phyloP scores from a whole-genome alignment of 2,113 vertebrate species.

The Ammodytes marinus region DNA sequence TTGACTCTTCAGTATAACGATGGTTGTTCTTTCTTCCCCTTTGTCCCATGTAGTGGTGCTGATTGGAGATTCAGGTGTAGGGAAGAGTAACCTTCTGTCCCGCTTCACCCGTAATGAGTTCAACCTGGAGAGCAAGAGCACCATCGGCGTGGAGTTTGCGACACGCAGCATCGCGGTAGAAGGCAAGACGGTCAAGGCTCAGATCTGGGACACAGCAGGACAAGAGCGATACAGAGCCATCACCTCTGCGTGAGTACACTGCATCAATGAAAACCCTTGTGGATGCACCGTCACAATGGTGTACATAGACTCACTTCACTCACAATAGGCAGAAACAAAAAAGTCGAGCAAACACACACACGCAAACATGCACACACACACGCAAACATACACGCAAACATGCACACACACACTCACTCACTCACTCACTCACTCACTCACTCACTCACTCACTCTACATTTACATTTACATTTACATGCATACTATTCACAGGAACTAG shows the following conservation, averaged over 20 bases:
- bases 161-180: conserved; percentile 91
- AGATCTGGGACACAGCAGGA: conserved; percentile 92
- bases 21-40: not conserved
- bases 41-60: conserved; percentile 84
- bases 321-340: not conserved
- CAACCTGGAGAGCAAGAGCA: conserved; percentile 91
- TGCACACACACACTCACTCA: not conserved
- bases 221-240: conserved; percentile 92
- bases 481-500: not conserved
- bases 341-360: not conserved
- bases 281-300: not conserved
- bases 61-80: conserved; percentile 90
- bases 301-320: not conserved
- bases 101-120: conserved; percentile 93
- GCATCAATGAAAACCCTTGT: not conserved
- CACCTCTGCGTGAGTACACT: conserved; percentile 88
- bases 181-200: conserved; percentile 89
- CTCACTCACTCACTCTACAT: too few species aligned
- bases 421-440: too few species aligned
- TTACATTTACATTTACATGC: not conserved
- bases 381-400: not conserved
- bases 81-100: conserved; percentile 91
- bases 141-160: conserved; percentile 92
- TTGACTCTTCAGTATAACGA: not conserved
- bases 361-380: not conserved